Evolutionary conservation across 1,140 invertebrate species (phyloP), one percentile per base, ranked within the genome.

Genomic region (Bombyx mori): DNA sequence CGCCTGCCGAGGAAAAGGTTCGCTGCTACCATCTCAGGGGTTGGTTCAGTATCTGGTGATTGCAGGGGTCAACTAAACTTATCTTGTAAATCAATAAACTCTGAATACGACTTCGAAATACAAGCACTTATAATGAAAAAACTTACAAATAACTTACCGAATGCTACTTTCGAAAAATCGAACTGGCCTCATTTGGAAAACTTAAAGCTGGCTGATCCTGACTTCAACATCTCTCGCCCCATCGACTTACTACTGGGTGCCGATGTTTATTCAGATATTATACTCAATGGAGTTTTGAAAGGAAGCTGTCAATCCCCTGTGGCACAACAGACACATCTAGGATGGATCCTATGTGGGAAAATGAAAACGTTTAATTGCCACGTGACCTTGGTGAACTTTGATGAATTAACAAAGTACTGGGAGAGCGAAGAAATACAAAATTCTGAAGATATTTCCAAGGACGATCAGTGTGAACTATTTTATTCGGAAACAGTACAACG

Each of bases 331-430:
- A 68, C 63, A 1, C 61, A 63, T 1, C 49, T 72, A 9, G 69
- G 69, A 4, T 72, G 66, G 66, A 54, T 72, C 8, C 42, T 72
- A 22, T 60, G 69, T 45, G 69, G 69, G 10, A 18, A 18, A 18
- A 18, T 18, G 12, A 18, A 18, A 18, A 18, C 12, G 12, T 18
- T 18, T 18, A 18, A 18, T 18, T 18, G 12, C 12, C 12, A 18
- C 12, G 12, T 18, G 12, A 18, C 12, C 12, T 7, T 57, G 66
- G 6, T 54, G 58, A 42, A 59, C 65, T 42, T 61, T 65, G 8
- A 64, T 69, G 3, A 10, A 58, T 8, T 50, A 65, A 9, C 8
- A 57, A 45, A 47, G 54, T 26, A 18, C 12, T 18, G 12, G 12
- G 12, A 18, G 12, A 18, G 12, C 12, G 12, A 18, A 18, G 12